A percentile compares a stretch with the other conserved stretches of the same genome.
Conservation (phyloP, 1,140 invertebrate species). For the Semibalanus balanoides region DNA sequence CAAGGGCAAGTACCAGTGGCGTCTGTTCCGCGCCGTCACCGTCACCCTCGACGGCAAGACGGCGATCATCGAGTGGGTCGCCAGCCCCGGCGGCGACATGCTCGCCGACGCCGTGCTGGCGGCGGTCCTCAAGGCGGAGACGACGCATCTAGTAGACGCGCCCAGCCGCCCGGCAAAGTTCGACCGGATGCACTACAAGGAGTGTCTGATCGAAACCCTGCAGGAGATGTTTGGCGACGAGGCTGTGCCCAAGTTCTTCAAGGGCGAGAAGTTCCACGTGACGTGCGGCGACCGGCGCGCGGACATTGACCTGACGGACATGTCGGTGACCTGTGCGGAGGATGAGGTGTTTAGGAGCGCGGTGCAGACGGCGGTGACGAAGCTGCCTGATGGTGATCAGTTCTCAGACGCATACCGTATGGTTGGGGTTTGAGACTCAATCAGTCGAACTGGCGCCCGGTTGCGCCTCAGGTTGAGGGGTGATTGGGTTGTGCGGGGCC, state of each 20-base stretch:
- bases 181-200: slow-evolving; percentile 76
- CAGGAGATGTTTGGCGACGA: slow-evolving; percentile 92
- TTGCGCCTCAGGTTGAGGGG: too few species aligned
- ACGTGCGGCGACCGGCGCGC: slow-evolving; percentile 70
- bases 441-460: too few species aligned
- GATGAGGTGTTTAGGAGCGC: slow-evolving; percentile 70
- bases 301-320: slow-evolving; percentile 62
- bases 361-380: slow-evolving; percentile 67
- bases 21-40: slow-evolving; percentile 53
- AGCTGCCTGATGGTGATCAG: too few species aligned
- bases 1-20: slow-evolving; percentile 53
- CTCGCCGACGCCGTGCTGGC: slow-evolving; percentile 89
- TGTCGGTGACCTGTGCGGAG: slow-evolving; percentile 62
- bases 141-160: slow-evolving; percentile 27
- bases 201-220: slow-evolving; percentile 53
- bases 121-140: slow-evolving; percentile 59
- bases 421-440: too few species aligned
- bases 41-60: slow-evolving; percentile 69
- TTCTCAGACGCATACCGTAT: too few species aligned
- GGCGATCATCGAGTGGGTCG: slow-evolving; percentile 57
- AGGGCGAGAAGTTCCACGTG: slow-evolving; percentile 73
- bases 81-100: slow-evolving; percentile 92
- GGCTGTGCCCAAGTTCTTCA: slow-evolving; percentile 85
- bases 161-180: slow-evolving; percentile 47
- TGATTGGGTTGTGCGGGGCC: too few species aligned